A percentile compares a stretch with the other conserved stretches of the same genome.
Evolutionary conservation across 2,888 invertebrate species (phyloP).

Genomic region (Leucophenga montana): DNA sequence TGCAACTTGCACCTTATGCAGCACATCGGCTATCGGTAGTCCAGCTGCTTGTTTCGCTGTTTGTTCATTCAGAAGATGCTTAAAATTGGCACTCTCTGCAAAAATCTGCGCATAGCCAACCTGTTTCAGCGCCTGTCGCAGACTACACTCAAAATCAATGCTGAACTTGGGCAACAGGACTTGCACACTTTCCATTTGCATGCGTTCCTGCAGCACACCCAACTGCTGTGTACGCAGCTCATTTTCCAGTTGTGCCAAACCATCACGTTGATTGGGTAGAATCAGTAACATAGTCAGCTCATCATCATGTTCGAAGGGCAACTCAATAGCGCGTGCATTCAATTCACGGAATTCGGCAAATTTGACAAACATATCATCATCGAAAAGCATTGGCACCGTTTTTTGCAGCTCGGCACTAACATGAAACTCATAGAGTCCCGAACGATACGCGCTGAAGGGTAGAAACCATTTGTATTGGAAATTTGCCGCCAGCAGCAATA

Average conservation of each 20-base stretch:
- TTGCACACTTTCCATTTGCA: slow-evolving; percentile 76
- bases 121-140: slow-evolving; percentile 74
- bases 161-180: slow-evolving; percentile 87
- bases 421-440: slow-evolving; percentile 66
- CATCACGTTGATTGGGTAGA: slow-evolving; percentile 81
- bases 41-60: slow-evolving; percentile 73
- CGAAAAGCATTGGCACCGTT: slow-evolving; percentile 78
- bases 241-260: slow-evolving; percentile 78
- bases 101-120: slow-evolving; percentile 83
- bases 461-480: slow-evolving; percentile 67
- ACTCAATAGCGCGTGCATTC: slow-evolving; percentile 79
- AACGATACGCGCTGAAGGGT: slow-evolving; percentile 66
- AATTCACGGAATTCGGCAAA: slow-evolving; percentile 74
- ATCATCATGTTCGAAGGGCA: slow-evolving; percentile 80
- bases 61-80: slow-evolving; percentile 75
- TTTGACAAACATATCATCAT: slow-evolving; percentile 74
- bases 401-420: slow-evolving; percentile 74
- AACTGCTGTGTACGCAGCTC: slow-evolving; percentile 78
- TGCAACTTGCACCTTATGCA: slow-evolving; percentile 90
- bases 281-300: slow-evolving; percentile 83
- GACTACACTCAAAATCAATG: slow-evolving; percentile 82
- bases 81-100: slow-evolving; percentile 77
- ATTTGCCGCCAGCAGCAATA: slow-evolving; percentile 56
- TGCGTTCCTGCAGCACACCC: slow-evolving; percentile 74
- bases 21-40: slow-evolving; percentile 77